Evolutionary conservation across 2,888 invertebrate species (phyloP), one percentile per base, ranked within the genome.

Genomic region (Drosophila parthenogenetica): DNA sequence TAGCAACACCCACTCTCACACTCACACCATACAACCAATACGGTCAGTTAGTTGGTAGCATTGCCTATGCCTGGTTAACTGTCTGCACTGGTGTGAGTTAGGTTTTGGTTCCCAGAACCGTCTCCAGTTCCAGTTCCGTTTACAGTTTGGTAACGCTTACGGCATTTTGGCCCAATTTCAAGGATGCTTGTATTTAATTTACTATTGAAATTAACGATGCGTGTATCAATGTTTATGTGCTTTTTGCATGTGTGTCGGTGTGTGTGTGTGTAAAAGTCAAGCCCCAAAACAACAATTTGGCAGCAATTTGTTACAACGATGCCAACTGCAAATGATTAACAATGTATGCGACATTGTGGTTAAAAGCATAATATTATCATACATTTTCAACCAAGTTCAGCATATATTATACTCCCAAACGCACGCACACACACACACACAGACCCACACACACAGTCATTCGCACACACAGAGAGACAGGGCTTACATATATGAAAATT

Each of bases 321-420:
- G 80, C 87, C 79, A 75, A 86, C 85, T 87, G 85, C 83, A 85
- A 81, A 85, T 85, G 86, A 85, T 87, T 87, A 85, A 85, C 85
- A 85, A 85, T 83, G 81, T 83, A 79, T 73, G 72, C 79, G 81
- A 83, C 81, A 77, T 87, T 85, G 83, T 79, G 80, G 87, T 81
- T 82, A 81, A 87, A 79, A 77, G 78, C 82, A 85, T 81, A 85
- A 82, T 85, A 76, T 87, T 86, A 86, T 81, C 82, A 83, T 79
- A 79, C 74, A 80, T 78, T 83, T 73, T 55, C 43, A 16, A 14
- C 14, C 61, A 5, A 64, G 32, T 39, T 40, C 14, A 17, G 40
- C 67, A 25, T 42, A 60, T 45, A 72, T 57, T 60, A 29, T 8
- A 29, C 8, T 8, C 29, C 8, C 35, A 35, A 35, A 13, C 13